These are phyloP conservation scores for Leptopilina syphax DNA, from an alignment of 2,888 invertebrate genomes.

Conservation along the genomic window DNA sequence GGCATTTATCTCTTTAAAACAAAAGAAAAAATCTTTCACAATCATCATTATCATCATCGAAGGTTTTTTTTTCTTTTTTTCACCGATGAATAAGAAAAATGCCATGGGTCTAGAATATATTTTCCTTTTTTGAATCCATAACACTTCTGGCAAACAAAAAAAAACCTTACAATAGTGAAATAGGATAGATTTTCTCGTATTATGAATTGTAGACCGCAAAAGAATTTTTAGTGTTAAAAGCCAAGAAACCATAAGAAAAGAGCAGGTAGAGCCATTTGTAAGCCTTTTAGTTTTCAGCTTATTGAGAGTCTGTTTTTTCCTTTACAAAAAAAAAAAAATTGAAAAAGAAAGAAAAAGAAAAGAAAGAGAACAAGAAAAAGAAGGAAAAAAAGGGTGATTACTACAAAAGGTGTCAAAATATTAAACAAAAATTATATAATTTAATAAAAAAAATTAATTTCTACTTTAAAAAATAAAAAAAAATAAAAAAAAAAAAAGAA, in stretches of 20 bases:
- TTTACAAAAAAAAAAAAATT: not conserved
- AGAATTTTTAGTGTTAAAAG: constrained; percentile 13
- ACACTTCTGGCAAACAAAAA: not conserved
- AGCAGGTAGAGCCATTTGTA: constrained; percentile 3
- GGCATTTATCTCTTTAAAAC: not conserved
- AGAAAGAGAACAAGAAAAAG: not conserved
- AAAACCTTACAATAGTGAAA: not conserved
- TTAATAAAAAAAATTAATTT: too few relatives aligned
- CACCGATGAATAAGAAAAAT: not conserved
- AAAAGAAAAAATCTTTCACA: not conserved
- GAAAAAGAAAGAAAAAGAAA: not conserved
- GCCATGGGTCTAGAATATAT: not conserved
- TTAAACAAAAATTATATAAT: too few relatives aligned
- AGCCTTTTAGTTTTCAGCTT: constrained; percentile 2
- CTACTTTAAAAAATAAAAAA: too few relatives aligned
- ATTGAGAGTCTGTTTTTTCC: not conserved
- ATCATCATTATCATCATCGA: too few relatives aligned
- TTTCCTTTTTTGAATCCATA: not conserved
- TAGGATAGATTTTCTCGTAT: not conserved
- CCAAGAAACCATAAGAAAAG: constrained; percentile 10
- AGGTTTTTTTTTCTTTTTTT: too few relatives aligned
- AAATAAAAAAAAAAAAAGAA: too few relatives aligned
- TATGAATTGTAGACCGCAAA: not conserved
- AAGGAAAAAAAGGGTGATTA: too few relatives aligned
- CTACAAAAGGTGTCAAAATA: too few relatives aligned